Evolutionary conservation across 2,888 invertebrate species (phyloP).

Genomic region (Psylliodes chrysocephalus): DNA sequence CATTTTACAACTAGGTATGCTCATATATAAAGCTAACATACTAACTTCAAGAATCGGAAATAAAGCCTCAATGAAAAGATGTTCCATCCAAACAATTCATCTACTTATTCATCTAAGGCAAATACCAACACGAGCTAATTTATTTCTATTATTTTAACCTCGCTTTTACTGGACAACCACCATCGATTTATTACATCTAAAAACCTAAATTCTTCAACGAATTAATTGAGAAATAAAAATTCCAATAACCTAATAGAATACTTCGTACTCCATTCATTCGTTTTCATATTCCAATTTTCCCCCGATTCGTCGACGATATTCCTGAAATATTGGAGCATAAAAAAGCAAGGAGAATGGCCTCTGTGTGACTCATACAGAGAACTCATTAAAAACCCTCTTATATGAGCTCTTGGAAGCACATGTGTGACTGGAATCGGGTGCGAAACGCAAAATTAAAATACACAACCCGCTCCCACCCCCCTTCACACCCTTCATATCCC

Average conservation of each 20-base stretch:
- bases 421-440: constrained; percentile 47
- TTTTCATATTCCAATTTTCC: too few species aligned
- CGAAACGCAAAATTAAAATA: constrained; percentile 47
- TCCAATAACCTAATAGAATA: neutral
- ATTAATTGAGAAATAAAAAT: neutral
- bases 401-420: constrained; percentile 44
- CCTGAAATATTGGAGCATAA: constrained; percentile 44
- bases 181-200: too few species aligned
- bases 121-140: too few species aligned
- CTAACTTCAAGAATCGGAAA: too few species aligned
- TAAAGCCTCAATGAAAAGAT: too few species aligned
- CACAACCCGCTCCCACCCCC: constrained; percentile 39
- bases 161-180: too few species aligned
- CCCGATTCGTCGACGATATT: too few species aligned
- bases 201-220: neutral
- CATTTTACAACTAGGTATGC: too few species aligned
- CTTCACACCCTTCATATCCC: constrained; percentile 23
- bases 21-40: too few species aligned
- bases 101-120: too few species aligned
- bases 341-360: constrained; percentile 42
- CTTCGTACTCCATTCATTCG: neutral
- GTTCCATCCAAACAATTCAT: too few species aligned
- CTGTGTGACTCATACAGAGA: constrained; percentile 33
- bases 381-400: constrained; percentile 51
- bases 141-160: too few species aligned